phyloP scores from a whole-genome alignment of 1,140 invertebrate genomes.

The Psix sp. region DNA sequence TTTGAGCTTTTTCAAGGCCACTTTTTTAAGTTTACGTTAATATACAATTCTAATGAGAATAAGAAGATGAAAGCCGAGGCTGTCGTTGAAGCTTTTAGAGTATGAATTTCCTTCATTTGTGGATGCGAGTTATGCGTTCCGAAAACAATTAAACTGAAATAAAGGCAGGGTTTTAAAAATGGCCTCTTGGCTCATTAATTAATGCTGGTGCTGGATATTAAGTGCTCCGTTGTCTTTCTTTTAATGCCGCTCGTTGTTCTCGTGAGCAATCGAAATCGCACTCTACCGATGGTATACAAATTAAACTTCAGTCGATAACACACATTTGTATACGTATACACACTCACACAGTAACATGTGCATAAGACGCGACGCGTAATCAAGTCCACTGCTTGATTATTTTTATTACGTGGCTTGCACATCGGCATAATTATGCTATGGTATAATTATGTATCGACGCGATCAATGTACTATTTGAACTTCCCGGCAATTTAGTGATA shows the following conservation, averaged over 20 bases:
- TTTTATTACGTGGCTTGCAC: too few species aligned
- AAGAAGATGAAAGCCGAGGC: constrained; percentile 2
- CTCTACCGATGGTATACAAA: too few species aligned
- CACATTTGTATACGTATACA: not conserved
- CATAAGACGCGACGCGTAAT: constrained; percentile 17
- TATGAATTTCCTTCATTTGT: constrained; percentile 25
- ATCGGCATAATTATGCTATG: too few species aligned
- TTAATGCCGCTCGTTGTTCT: too few species aligned
- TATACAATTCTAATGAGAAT: not conserved
- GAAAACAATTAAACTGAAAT: constrained; percentile 24
- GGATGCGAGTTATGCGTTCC: constrained; percentile 9
- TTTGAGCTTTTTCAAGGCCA: too few species aligned
- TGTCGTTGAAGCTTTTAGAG: constrained; percentile 1
- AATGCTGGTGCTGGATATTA: not conserved
- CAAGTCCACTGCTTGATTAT: constrained; percentile 15
- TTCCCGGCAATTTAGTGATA: too few species aligned
- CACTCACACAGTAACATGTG: too few species aligned
- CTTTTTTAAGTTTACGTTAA: too few species aligned
- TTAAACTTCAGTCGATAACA: constrained; percentile 10
- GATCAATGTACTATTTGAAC: too few species aligned
- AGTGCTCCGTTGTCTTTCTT: constrained; percentile 6
- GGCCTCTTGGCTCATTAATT: constrained; percentile 16
- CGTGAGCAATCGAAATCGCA: too few species aligned
- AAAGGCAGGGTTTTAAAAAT: constrained; percentile 8
- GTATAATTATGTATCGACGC: too few species aligned